Base-by-base conservation (phyloP, 2,888 invertebrate species). In the Epiperipatus broadwayi region DNA sequence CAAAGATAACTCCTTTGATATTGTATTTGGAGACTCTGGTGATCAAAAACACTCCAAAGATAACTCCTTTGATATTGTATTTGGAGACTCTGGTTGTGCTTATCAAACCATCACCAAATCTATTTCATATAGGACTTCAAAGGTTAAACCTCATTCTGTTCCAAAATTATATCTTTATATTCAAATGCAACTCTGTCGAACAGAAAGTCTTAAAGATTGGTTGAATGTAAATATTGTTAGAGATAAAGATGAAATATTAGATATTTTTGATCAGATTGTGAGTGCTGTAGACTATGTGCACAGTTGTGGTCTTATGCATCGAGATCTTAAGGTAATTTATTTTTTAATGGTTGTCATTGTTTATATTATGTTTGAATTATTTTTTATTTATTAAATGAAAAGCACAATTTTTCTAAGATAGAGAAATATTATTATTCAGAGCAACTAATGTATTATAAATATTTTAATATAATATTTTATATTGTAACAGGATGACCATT, bases 221-320 rank as follows among this genome's bases (percentile, higher is more conserved):
- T 64, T 95, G 25, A 42, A 27, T 43, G 47, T 43, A 37, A 48
- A 44, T 35, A 41, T 18, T 46, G 47, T 47, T 7, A 27, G 43
- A 20, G 37, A 40, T 19, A 37, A 38, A 25, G 8, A 15, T 1
- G 56, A 67, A 53, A 67, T 76, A 36, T 64, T 75, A 38, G 63
- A 67, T 22, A 72, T 84, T 43, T 89, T 89, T 61, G 69, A 72
- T 46, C 91, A 97, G 60, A 87, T 95, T 52, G 75, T 89, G 1
- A 73, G 78, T 41, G 95, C 93, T 1, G 89, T 97, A 2, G 81
- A 85, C 47, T 97, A 95, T 63, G 83, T 97, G 0, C 95, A 97
- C 61, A 60, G 75, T 0, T 76, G 78, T 46, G 84, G 84, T 0
- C 69, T 93, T 0, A 95, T 97, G 56, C 97, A 97, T 58, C 70